phyloP scores from a whole-genome alignment of 2,888 invertebrate genomes.

The Andrena bicolor region DNA sequence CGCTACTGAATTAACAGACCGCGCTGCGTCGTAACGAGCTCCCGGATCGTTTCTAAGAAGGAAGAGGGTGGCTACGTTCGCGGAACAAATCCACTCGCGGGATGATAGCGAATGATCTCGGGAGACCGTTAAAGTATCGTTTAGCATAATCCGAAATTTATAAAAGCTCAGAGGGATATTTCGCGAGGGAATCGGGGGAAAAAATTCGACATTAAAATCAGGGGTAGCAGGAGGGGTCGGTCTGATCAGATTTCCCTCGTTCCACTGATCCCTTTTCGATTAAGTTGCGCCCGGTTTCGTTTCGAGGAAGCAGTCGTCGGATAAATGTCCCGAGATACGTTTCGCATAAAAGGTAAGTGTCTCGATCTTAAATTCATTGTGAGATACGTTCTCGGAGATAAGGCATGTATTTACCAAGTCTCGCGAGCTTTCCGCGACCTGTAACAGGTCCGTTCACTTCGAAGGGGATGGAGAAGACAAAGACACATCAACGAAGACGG shows the following conservation, averaged over 20 bases:
- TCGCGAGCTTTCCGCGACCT: too few relatives aligned
- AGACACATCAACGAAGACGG: not conserved
- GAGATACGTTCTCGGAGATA: too few relatives aligned
- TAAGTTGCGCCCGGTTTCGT: not conserved
- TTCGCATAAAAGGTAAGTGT: not conserved
- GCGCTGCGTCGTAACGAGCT: not conserved
- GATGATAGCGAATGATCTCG: conserved; percentile 25
- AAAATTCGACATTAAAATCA: conserved; percentile 4
- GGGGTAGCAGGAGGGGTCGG: conserved; percentile 4
- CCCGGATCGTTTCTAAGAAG: not conserved
- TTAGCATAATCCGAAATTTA: conserved; percentile 59
- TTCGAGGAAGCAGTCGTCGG: not conserved
- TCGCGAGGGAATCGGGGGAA: conserved; percentile 20
- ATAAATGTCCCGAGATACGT: not conserved
- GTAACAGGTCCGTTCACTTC: too few relatives aligned
- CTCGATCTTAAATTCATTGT: not conserved
- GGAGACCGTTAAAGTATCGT: conserved; percentile 49
- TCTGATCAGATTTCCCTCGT: conserved; percentile 24
- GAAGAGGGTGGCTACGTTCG: not conserved
- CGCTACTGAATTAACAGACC: not conserved
- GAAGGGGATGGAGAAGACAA: too few relatives aligned
- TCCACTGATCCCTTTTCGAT: conserved; percentile 42
- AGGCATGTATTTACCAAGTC: too few relatives aligned
- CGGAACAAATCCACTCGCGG: not conserved
- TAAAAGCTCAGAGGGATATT: conserved; percentile 28